Percentiles rank a stretch among this genome's conserved stretches.
Conservation (phyloP, 2,888 invertebrate genomes). For the Chironomus riparius region DNA sequence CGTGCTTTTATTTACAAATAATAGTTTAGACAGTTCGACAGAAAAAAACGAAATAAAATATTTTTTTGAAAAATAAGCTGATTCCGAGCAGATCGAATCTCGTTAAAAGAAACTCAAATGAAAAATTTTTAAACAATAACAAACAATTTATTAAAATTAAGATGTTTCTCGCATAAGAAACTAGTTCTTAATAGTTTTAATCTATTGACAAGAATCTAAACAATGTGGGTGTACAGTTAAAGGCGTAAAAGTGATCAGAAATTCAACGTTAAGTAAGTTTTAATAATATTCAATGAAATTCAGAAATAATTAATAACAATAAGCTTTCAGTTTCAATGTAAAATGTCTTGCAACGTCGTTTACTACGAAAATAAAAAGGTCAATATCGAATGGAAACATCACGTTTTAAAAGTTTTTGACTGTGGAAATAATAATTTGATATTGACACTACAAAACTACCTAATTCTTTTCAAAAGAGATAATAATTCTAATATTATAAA, state of each 20-base stretch:
- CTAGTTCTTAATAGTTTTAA: too few species aligned
- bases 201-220: too few species aligned
- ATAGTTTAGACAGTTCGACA: too few species aligned
- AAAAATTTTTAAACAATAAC: too few species aligned
- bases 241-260: background rate
- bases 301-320: background rate
- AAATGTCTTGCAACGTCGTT: conserved; percentile 16
- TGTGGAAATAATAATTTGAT: background rate
- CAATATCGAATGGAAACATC: background rate
- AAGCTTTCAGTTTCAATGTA: background rate
- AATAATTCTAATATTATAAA: background rate
- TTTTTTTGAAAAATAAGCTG: too few species aligned
- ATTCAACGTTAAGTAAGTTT: background rate
- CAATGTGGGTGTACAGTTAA: too few species aligned
- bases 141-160: too few species aligned
- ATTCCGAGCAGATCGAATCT: too few species aligned
- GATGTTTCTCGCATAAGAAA: too few species aligned
- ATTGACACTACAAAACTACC: background rate
- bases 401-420: conserved; percentile 8
- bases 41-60: too few species aligned
- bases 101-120: too few species aligned
- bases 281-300: background rate
- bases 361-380: background rate
- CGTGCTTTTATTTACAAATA: too few species aligned
- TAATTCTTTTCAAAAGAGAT: background rate